Evolutionary conservation across 2,888 invertebrate genomes (phyloP).

Genomic region (Ectropis crepuscularia): DNA sequence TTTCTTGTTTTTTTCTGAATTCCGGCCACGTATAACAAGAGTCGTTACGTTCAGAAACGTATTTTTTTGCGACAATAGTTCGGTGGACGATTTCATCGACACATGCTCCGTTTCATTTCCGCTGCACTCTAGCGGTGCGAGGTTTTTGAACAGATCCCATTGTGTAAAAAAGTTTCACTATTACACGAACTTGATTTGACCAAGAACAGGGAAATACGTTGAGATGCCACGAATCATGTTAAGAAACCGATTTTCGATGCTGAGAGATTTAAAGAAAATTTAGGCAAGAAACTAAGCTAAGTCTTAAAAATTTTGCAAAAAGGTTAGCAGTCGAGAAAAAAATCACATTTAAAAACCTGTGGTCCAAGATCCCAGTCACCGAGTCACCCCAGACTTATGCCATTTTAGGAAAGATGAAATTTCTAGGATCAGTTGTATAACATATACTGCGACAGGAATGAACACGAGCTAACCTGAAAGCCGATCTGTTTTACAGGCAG

Average conservation of each 20-base stretch:
- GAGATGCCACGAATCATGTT: conserved; percentile 31
- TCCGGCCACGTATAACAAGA: conserved; percentile 65
- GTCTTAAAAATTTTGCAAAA: no score
- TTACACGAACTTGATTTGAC: conserved; percentile 81
- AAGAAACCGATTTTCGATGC: no score
- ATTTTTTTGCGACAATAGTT: conserved; percentile 61
- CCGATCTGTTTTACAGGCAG: no score
- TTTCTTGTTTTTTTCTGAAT: no score
- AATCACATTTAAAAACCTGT: no score
- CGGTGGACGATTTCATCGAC: conserved; percentile 70
- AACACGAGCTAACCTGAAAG: no score
- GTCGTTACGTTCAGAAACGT: conserved; percentile 57
- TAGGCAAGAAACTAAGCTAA: not conserved
- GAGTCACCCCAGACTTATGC: no score
- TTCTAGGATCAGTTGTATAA: no score
- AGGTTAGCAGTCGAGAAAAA: no score
- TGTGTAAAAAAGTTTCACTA: conserved; percentile 79
- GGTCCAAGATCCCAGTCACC: no score
- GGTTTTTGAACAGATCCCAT: conserved; percentile 70
- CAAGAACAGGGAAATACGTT: conserved; percentile 51
- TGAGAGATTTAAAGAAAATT: not conserved
- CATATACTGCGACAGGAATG: no score
- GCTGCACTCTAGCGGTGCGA: conserved; percentile 66
- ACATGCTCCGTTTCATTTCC: conserved; percentile 77
- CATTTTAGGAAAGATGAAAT: no score